Conservation (phyloP, 92 coral and sea anemone species). For the Phenganax subtilis region DNA sequence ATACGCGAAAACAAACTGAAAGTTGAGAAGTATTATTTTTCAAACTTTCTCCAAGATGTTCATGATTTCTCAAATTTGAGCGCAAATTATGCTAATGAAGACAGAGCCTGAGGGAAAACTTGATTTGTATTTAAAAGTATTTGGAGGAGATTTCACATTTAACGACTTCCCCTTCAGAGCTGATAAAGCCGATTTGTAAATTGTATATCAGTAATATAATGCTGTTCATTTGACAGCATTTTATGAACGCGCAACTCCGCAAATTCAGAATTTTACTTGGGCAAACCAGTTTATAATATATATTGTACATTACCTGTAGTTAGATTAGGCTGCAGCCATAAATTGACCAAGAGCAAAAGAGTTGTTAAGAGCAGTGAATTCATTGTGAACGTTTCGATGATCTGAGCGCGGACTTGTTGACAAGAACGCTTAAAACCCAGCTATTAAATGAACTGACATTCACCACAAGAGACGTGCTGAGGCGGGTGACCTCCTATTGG, state of each 20-base stretch:
- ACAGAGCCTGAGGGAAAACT: not conserved
- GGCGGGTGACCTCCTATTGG: not conserved
- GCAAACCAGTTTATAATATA: not conserved
- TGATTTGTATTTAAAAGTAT: not conserved
- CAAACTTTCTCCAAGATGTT: slow-evolving; percentile 1
- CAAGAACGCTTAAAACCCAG: slow-evolving; percentile 24
- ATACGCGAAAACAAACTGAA: not conserved
- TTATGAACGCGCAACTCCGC: too few species aligned
- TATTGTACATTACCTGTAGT: not conserved
- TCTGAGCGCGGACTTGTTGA: slow-evolving; percentile 29
- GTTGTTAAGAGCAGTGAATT: slow-evolving; percentile 11
- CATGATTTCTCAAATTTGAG: not conserved
- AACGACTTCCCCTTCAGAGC: not conserved
- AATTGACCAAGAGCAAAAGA: not conserved
- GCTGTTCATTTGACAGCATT: too few species aligned
- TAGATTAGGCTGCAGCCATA: not conserved
- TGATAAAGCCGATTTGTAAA: not conserved
- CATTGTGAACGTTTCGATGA: not conserved
- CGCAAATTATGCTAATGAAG: not conserved
- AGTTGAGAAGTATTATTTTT: not conserved
- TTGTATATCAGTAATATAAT: not conserved
- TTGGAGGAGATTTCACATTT: not conserved
- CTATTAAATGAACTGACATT: not conserved
- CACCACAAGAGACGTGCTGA: slow-evolving; percentile 11
- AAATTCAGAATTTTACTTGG: not conserved